phyloP scores from a whole-genome alignment of 2,888 invertebrate species.

The Phoronis australis region DNA sequence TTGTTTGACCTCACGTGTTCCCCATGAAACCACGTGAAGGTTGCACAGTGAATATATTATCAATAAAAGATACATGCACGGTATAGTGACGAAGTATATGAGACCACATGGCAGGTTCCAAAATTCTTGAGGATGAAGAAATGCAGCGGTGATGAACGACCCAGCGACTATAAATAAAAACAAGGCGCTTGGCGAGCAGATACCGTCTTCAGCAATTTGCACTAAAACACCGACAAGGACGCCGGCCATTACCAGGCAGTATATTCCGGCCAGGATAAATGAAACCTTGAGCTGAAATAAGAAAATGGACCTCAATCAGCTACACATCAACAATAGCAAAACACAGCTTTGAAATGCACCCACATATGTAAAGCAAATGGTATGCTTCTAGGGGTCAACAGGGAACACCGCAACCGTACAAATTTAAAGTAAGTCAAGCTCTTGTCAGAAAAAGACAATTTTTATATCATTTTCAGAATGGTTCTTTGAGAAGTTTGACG shows the following conservation, averaged over 20 bases:
- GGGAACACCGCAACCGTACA: too few species aligned
- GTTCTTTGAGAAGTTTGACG: too few species aligned
- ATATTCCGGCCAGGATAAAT: slow-evolving; percentile 86
- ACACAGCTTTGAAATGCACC: neutral
- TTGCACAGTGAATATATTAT: slow-evolving; percentile 45
- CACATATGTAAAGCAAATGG: slow-evolving; percentile 6
- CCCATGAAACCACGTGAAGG: slow-evolving; percentile 46
- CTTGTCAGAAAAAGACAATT: too few species aligned
- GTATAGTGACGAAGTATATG: slow-evolving; percentile 44
- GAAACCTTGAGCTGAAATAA: slow-evolving; percentile 74
- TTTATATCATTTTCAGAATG: too few species aligned
- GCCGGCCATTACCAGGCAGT: slow-evolving; percentile 98
- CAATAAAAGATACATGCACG: slow-evolving; percentile 44
- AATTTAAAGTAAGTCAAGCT: too few species aligned
- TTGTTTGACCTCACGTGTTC: slow-evolving; percentile 42
- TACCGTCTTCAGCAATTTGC: slow-evolving; percentile 92
- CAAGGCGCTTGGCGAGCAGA: slow-evolving; percentile 89
- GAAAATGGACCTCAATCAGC: too few species aligned
- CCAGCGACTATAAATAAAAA: slow-evolving; percentile 91
- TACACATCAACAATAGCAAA: too few species aligned
- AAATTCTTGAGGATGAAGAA: slow-evolving; percentile 59
- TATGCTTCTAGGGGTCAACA: too few species aligned
- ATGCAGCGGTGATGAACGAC: slow-evolving; percentile 89
- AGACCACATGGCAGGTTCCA: slow-evolving; percentile 28
- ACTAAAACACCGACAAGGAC: slow-evolving; percentile 97